Percentiles rank a stretch among this genome's conserved stretches.
Conservation (phyloP, 2,113 vertebrate genomes). For the Laterallus jamaicensis region DNA sequence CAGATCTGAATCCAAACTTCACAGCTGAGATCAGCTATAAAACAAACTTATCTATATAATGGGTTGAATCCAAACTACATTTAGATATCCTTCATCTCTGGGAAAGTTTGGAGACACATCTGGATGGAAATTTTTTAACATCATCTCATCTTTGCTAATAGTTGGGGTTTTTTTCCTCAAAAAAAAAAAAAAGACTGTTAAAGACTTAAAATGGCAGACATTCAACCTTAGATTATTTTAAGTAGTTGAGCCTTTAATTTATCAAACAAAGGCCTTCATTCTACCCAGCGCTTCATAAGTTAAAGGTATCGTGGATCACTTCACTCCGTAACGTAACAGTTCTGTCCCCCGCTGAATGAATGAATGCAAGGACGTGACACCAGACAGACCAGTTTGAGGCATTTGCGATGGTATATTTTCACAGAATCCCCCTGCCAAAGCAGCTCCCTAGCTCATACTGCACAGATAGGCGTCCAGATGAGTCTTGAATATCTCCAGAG, state of each 20-base stretch:
- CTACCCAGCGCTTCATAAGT: not conserved
- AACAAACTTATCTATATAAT: slow-evolving; percentile 12
- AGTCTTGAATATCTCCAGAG: too few relatives aligned
- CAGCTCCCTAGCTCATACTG: too few relatives aligned
- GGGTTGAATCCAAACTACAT: not conserved
- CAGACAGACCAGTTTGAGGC: not conserved
- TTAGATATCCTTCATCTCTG: not conserved
- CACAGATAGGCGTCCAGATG: too few relatives aligned
- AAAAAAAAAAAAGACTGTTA: not conserved
- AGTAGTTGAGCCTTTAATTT: not conserved
- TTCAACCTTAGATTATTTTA: not conserved
- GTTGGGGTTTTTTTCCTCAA: not conserved
- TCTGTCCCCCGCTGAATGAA: not conserved
- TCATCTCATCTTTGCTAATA: not conserved
- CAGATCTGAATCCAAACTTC: slow-evolving; percentile 60
- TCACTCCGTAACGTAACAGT: not conserved
- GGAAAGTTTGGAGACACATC: not conserved
- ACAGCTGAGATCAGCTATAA: slow-evolving; percentile 41
- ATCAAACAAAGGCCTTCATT: not conserved
- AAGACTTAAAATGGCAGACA: not conserved
- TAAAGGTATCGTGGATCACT: not conserved
- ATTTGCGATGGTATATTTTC: not conserved
- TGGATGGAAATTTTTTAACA: slow-evolving; percentile 9
- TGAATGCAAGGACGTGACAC: not conserved
- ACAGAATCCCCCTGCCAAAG: too few relatives aligned